These are phyloP conservation scores for Microtus pennsylvanicus DNA, from an alignment of 2,113 vertebrate genomes.

Conservation along the genomic window DNA sequence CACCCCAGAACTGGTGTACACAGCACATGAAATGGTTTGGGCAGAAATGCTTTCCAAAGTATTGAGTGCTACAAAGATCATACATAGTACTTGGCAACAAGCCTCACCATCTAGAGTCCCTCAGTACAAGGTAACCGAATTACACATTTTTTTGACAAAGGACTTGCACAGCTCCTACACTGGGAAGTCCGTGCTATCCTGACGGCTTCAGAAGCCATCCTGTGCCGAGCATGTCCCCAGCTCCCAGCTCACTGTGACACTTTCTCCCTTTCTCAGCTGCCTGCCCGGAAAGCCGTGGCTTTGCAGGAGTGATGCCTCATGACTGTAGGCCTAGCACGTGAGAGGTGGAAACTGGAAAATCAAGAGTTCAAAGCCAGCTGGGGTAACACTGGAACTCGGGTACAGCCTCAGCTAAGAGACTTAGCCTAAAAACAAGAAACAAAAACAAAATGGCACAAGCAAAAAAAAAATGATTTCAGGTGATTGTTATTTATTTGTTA, in stretches of 20 bases:
- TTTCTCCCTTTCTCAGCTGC: neutral
- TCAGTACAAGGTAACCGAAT: neutral
- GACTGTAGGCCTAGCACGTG: too few relatives aligned
- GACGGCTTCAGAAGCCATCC: neutral
- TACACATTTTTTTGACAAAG: neutral
- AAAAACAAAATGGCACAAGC: neutral
- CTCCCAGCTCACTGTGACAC: neutral
- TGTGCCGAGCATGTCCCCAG: neutral
- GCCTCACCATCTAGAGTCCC: neutral
- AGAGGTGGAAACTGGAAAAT: neutral
- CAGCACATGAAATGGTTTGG: conserved; percentile 27
- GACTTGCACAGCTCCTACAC: neutral
- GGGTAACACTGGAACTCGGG: neutral
- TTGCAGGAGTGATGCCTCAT: neutral
- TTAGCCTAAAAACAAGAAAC: neutral
- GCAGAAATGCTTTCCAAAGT: neutral
- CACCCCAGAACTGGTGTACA: neutral
- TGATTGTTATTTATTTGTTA: neutral
- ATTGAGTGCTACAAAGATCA: neutral
- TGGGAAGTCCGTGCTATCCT: neutral
- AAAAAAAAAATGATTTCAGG: neutral
- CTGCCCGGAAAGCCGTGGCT: neutral
- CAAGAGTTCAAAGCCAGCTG: neutral
- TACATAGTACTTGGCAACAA: neutral
- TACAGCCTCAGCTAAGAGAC: neutral